A percentile compares a stretch with the other conserved stretches of the same genome.
Conservation (phyloP, 1,140 invertebrate species). For the Glossosoma conforme region DNA sequence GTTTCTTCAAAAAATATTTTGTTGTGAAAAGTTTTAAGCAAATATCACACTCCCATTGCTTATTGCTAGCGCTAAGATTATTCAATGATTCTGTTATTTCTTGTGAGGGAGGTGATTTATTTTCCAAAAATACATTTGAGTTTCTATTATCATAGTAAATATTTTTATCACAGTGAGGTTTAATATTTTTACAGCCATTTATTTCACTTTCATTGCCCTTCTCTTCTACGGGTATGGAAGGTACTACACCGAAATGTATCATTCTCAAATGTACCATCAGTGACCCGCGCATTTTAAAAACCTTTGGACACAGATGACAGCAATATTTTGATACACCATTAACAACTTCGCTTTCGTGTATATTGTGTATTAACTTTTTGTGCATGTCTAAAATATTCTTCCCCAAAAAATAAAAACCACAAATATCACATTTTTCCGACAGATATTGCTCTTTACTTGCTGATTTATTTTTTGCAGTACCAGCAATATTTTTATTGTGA, state of each 20-base stretch:
- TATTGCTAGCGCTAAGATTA: slow-evolving; percentile 28
- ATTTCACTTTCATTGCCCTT: no score
- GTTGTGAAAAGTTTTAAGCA: slow-evolving; percentile 82
- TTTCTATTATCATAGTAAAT: no score
- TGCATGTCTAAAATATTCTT: slow-evolving; percentile 66
- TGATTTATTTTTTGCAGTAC: slow-evolving; percentile 6
- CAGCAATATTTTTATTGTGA: slow-evolving; percentile 6
- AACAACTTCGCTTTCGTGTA: slow-evolving; percentile 48
- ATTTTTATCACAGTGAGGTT: no score
- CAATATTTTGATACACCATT: slow-evolving; percentile 52
- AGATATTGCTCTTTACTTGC: slow-evolving; percentile 39
- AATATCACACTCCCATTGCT: slow-evolving; percentile 75
- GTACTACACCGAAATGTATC: slow-evolving; percentile 57
- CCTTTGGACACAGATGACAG: slow-evolving; percentile 72
- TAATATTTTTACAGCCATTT: no score
- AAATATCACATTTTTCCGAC: slow-evolving; percentile 58
- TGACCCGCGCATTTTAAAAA: slow-evolving; percentile 75
- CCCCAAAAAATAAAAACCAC: slow-evolving; percentile 66
- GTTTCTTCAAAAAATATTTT: slow-evolving; percentile 86
- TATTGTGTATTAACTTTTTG: slow-evolving; percentile 66
- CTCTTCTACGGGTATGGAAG: slow-evolving; percentile 2
- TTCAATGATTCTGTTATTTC: background rate
- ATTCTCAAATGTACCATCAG: slow-evolving; percentile 77
- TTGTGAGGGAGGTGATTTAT: background rate
- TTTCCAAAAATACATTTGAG: background rate